phyloP scores from a whole-genome alignment of 2,888 invertebrate genomes.

The Acleris emargana region DNA sequence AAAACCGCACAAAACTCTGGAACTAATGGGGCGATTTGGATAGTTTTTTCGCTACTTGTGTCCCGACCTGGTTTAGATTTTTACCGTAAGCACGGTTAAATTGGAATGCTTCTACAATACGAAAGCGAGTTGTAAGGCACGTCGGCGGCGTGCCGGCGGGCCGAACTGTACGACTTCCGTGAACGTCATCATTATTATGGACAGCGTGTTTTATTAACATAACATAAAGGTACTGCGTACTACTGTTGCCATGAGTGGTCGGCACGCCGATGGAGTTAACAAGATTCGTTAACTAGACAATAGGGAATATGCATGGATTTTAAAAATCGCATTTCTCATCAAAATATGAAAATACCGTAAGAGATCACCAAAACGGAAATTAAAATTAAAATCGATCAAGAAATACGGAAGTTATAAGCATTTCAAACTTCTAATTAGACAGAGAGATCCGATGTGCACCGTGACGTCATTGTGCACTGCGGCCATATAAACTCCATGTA shows the following conservation, averaged over 20 bases:
- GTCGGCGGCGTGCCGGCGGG: slow-evolving; percentile 45
- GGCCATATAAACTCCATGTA: no score
- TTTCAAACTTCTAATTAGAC: no score
- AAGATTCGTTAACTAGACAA: not conserved
- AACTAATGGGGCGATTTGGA: no score
- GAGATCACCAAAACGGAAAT: no score
- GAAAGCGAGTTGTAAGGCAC: slow-evolving; percentile 24
- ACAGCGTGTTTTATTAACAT: slow-evolving; percentile 51
- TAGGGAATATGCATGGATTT: no score
- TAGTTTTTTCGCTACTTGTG: slow-evolving; percentile 6
- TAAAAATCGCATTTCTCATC: no score
- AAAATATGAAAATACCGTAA: no score
- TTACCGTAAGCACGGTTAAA: not conserved
- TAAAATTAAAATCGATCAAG: no score
- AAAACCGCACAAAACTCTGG: no score
- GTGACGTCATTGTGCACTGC: no score
- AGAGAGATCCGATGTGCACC: no score
- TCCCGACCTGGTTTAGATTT: slow-evolving; percentile 7
- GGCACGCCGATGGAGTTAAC: slow-evolving; percentile 12
- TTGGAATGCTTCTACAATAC: slow-evolving; percentile 1
- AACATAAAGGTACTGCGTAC: slow-evolving; percentile 22
- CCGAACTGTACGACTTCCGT: slow-evolving; percentile 57
- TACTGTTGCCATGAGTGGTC: slow-evolving; percentile 21
- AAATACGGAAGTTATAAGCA: no score
- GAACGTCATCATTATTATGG: slow-evolving; percentile 60